These are phyloP conservation scores for Heliconius hewitsoni DNA, from an alignment of 1,140 invertebrate genomes.

Conservation along the genomic window DNA sequence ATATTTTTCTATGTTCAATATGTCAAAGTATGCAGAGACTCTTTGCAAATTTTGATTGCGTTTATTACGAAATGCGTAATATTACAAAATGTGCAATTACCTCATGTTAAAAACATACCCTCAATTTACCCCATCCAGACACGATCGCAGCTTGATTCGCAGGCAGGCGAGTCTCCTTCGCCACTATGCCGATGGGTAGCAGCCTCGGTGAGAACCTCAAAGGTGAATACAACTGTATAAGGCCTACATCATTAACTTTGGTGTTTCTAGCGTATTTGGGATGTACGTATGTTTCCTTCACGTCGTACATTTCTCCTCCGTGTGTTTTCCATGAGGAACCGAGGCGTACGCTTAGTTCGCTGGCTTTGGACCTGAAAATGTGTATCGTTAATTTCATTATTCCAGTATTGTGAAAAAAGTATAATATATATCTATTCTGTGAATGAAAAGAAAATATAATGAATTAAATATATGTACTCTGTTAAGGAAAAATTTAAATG, in stretches of 20 bases:
- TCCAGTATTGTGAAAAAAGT: too few relatives aligned
- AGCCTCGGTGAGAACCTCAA: slow-evolving; percentile 62
- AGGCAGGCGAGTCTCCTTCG: slow-evolving; percentile 44
- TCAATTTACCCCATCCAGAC: slow-evolving; percentile 71
- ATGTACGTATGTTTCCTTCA: slow-evolving; percentile 64
- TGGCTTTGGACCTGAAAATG: slow-evolving; percentile 47
- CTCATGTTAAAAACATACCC: slow-evolving; percentile 38
- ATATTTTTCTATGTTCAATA: too few relatives aligned
- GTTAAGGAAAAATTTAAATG: too few relatives aligned
- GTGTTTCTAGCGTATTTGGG: slow-evolving; percentile 62
- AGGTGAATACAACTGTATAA: slow-evolving; percentile 61
- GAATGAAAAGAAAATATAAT: too few relatives aligned
- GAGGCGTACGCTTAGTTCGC: slow-evolving; percentile 63
- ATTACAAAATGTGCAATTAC: too few relatives aligned
- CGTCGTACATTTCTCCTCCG: slow-evolving; percentile 73
- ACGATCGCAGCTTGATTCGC: slow-evolving; percentile 61
- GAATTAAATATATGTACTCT: too few relatives aligned
- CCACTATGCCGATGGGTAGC: slow-evolving; percentile 63
- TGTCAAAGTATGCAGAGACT: too few relatives aligned
- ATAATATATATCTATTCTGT: too few relatives aligned
- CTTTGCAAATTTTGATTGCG: too few relatives aligned
- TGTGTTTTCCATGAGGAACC: slow-evolving; percentile 73
- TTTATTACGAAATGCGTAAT: too few relatives aligned
- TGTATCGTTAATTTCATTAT: neutral
- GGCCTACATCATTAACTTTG: slow-evolving; percentile 64